Evolutionary conservation across 1,140 invertebrate species (phyloP).

Genomic region (Drosophila kanapiae): DNA sequence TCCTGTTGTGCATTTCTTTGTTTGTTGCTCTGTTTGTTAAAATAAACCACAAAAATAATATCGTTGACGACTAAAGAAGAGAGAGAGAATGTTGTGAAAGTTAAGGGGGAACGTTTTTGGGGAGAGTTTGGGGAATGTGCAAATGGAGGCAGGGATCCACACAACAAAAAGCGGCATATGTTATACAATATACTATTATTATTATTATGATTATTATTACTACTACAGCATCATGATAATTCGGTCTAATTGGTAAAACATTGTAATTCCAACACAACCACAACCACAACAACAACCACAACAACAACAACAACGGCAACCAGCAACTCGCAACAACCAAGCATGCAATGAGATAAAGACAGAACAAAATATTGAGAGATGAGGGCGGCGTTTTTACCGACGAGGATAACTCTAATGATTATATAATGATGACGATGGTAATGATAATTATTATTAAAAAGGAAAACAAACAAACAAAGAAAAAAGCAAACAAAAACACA

Average conservation of each 20-base stretch:
- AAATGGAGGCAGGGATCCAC: conserved; percentile 33
- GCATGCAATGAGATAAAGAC: conserved; percentile 76
- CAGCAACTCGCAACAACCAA: conserved; percentile 66
- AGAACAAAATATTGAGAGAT: conserved; percentile 36
- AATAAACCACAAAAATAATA: conserved; percentile 44
- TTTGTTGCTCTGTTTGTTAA: conserved; percentile 82
- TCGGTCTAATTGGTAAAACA: conserved; percentile 54
- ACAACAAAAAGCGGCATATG: conserved; percentile 51
- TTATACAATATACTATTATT: conserved; percentile 75
- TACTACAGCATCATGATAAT: conserved; percentile 66
- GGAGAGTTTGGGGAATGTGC: conserved; percentile 18
- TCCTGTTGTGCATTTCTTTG: conserved; percentile 82
- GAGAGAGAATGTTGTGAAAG: conserved; percentile 24
- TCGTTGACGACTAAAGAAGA: conserved; percentile 36
- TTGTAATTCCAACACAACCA: conserved; percentile 58
- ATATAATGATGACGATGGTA: conserved; percentile 60
- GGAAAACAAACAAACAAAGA: conserved; percentile 37
- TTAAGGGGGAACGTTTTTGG: not conserved
- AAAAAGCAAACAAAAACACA: conserved; percentile 21
- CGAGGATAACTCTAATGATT: conserved; percentile 69
- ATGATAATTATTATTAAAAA: conserved; percentile 52
- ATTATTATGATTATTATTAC: conserved; percentile 17
- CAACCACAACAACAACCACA: conserved; percentile 42
- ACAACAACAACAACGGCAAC: conserved; percentile 40
- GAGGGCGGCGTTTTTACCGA: conserved; percentile 70